Percentiles rank a stretch among this genome's conserved stretches.
phyloP scores from a whole-genome alignment of 2,888 invertebrate genomes.

The Leuctra nigra region DNA sequence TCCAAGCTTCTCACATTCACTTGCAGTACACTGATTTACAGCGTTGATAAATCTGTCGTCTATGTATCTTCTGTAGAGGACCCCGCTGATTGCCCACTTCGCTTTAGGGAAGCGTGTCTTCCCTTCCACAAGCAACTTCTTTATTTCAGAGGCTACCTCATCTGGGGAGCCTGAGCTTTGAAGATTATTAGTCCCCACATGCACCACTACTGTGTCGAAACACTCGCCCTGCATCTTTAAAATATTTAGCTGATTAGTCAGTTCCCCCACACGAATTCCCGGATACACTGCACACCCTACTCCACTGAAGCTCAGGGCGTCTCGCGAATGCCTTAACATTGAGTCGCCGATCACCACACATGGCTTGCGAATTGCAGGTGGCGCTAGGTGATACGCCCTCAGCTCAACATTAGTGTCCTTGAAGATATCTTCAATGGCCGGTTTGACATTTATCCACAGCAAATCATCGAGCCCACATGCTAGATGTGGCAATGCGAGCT shows the following conservation, averaged over 20 bases:
- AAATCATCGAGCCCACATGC: constrained; percentile 42
- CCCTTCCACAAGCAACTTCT: not conserved
- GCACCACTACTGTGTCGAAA: not conserved
- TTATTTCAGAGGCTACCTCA: not conserved
- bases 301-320: not conserved
- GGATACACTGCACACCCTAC: not conserved
- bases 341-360: constrained; percentile 7
- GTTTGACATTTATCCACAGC: constrained; percentile 37
- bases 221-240: constrained; percentile 1
- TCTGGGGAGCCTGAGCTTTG: not conserved
- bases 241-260: not conserved
- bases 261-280: not conserved
- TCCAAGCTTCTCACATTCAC: too few species aligned
- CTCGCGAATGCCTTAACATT: not conserved
- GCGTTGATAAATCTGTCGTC: not conserved
- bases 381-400: not conserved
- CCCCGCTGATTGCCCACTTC: not conserved
- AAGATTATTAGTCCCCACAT: constrained; percentile 5
- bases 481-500: constrained; percentile 40
- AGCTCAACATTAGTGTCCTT: not conserved
- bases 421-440: not conserved
- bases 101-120: not conserved
- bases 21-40: too few species aligned
- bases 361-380: not conserved
- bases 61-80: not conserved